These are phyloP conservation scores for Kryphioiulus occultus DNA, from an alignment of 2,888 invertebrate species.

Conservation along the genomic window DNA sequence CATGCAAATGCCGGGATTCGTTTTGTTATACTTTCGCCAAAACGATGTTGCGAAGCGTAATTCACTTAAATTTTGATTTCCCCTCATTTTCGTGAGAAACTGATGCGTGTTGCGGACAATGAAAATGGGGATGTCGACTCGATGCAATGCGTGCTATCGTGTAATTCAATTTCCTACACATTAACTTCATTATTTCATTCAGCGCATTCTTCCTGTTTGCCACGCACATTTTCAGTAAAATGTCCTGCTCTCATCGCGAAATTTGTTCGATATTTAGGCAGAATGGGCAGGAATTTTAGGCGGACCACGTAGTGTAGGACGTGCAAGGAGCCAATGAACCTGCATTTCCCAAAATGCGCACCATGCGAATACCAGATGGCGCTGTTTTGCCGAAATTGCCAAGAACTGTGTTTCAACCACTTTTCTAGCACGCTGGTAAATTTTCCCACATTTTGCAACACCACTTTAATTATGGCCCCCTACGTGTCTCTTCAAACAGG, in stretches of 20 bases:
- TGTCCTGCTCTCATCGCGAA: not conserved
- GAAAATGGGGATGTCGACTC: not conserved
- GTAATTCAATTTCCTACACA: constrained; percentile 16
- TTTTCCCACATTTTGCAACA: no score
- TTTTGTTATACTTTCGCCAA: not conserved
- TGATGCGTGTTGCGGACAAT: constrained; percentile 7
- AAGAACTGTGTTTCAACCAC: no score
- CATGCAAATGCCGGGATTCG: not conserved
- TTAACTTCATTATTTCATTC: constrained; percentile 8
- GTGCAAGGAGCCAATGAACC: not conserved
- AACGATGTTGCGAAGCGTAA: not conserved
- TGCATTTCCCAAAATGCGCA: not conserved
- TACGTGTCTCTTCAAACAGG: no score
- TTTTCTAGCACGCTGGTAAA: no score
- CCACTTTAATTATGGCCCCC: no score
- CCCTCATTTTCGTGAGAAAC: constrained; percentile 30
- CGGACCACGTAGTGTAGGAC: no score
- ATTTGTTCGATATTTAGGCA: not conserved
- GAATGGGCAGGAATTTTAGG: not conserved
- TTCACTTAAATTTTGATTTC: not conserved
- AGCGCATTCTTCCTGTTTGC: not conserved
- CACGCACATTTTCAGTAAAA: not conserved
- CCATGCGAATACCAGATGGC: not conserved
- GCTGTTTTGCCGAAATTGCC: not conserved
- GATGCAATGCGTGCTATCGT: not conserved